phyloP scores from a whole-genome alignment of 2,888 invertebrate genomes.

The Micoletzkya japonica region DNA sequence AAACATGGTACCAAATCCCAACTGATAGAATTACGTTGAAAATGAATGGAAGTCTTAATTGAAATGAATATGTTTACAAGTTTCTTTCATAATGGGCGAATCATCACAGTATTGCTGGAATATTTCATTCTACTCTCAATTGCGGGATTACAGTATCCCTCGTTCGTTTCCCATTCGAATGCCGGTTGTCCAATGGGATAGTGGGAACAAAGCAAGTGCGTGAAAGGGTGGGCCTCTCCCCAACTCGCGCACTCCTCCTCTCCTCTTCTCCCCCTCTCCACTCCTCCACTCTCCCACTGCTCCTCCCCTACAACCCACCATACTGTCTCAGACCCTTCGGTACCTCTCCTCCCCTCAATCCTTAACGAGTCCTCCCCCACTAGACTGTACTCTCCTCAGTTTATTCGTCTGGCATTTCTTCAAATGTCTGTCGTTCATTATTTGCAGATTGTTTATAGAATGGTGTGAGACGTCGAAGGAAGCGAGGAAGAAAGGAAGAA shows the following conservation, averaged over 20 bases:
- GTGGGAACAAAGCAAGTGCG: no score
- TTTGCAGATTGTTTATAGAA: conserved; percentile 22
- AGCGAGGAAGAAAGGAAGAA: neutral
- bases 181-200: no score
- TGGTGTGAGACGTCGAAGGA: conserved; percentile 13
- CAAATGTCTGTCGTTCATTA: neutral
- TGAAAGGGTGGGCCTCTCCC: no score
- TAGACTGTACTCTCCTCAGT: neutral
- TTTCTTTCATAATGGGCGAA: no score
- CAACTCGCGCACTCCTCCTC: neutral
- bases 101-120: no score
- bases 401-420: neutral
- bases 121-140: no score
- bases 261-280: neutral
- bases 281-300: neutral
- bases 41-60: no score
- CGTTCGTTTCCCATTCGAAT: no score
- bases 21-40: no score
- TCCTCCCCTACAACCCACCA: conserved; percentile 11
- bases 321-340: conserved; percentile 5
- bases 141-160: no score
- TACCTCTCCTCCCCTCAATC: neutral
- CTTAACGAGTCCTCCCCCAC: neutral
- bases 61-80: no score
- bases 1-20: no score